Evolutionary conservation across 1,140 invertebrate genomes (phyloP).

Genomic region (Pseudomyrmex pallidus): DNA sequence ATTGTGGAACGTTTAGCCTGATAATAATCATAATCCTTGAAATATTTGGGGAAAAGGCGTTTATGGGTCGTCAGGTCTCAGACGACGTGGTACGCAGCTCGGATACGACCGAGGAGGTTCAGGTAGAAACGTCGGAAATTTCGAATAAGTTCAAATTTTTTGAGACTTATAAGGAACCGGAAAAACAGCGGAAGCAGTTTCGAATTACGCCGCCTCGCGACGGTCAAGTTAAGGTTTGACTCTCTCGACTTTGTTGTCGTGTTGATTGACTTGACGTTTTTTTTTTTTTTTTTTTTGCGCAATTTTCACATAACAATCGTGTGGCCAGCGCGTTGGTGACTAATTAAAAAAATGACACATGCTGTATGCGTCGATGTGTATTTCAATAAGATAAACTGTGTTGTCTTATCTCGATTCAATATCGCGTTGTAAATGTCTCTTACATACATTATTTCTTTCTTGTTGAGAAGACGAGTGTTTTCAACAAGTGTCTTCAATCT

Average conservation of each 20-base stretch:
- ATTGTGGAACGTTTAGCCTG: neutral
- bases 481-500: neutral
- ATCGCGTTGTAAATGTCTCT: too few species aligned
- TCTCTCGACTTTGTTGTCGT: slow-evolving; percentile 34
- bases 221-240: slow-evolving; percentile 87
- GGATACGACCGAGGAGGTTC: slow-evolving; percentile 90
- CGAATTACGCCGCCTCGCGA: slow-evolving; percentile 94
- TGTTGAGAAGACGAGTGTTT: slow-evolving; percentile 7
- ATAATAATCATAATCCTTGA: slow-evolving; percentile 33
- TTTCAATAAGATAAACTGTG: too few species aligned
- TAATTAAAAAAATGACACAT: slow-evolving; percentile 22
- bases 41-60: slow-evolving; percentile 80
- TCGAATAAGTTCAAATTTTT: slow-evolving; percentile 95
- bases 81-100: slow-evolving; percentile 91
- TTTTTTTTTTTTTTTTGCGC: neutral
- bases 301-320: slow-evolving; percentile 37
- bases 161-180: slow-evolving; percentile 92
- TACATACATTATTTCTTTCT: neutral
- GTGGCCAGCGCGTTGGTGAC: neutral
- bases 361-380: neutral
- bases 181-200: slow-evolving; percentile 90
- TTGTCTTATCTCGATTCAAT: too few species aligned
- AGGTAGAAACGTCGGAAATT: slow-evolving; percentile 92
- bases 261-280: slow-evolving; percentile 22
- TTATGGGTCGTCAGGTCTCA: slow-evolving; percentile 86